Evolutionary conservation across 2,888 invertebrate species (phyloP), one percentile per base, ranked within the genome.

Genomic region (Silvanus unidentatus): DNA sequence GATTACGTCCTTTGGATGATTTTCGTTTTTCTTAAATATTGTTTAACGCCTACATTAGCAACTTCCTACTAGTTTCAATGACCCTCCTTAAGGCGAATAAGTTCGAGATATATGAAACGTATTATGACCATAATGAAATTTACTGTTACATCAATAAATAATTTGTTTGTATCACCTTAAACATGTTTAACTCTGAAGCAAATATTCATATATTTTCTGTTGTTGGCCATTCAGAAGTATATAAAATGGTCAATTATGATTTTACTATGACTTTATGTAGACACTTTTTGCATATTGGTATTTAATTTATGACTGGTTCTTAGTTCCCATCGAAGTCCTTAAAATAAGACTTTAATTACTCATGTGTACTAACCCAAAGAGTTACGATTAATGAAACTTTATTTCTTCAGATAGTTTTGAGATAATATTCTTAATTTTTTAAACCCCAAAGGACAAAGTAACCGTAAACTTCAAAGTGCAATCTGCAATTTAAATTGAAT

Each of bases 41-140:
- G 44, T 45, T n/a, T 43, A 45, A 53, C 55, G 56, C 58, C 57
- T 50, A 59, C 57, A 48, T 53, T 49, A 45, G 47, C 50, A 52
- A 56, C 59, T 59, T 62, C 63, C 62, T 60, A 60, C 62, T 61
- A 58, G 56, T 54, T 60, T 58, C 63, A 62, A 62, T 60, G 63
- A 64, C 63, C 63, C 56, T 16, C 54, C 57, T 47, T 54, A 57
- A 58, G 60, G 58, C 55, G 47, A 44, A 45, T 53, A 40, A 46
- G 50, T 53, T 38, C 27, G 30, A 13, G 58, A 56, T 53, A 57
- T 56, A 54, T 55, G 57, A 54, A 50, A 49, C 49, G 45, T 47
- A 51, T 50, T 52, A 52, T 44, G 13, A n/a, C 50, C 48, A 49
- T 53, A 53, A 53, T 52, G 52, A 50, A 56, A 50, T 49, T 48